Evolutionary conservation across 2,888 invertebrate genomes (phyloP), one percentile per base, ranked within the genome.

Genomic region (Andrena flavipes): DNA sequence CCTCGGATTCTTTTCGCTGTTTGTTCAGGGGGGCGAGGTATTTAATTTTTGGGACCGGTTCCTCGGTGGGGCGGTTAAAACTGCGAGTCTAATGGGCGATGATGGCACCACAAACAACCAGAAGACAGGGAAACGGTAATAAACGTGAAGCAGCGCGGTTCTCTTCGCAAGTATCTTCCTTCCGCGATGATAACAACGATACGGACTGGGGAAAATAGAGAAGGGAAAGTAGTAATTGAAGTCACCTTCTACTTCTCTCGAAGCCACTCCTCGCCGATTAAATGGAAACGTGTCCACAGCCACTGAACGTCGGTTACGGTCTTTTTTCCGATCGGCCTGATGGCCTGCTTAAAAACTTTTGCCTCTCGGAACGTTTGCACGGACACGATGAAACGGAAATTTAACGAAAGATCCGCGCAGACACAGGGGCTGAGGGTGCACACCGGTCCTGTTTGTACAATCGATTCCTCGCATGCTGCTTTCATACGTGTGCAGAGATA

Each of bases 361-460:
- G 78, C 82, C 78, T 79, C 65, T 80, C 67, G 76, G 76, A 60
- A 74, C 74, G 84, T 84, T 80, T 84, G 79, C 82, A 77, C 82
- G 84, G 84, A 82, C 84, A 86, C 82, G 79, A 82, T 73, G 82
- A 86, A 88, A 86, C 87, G 88, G 87, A 85, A 85, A 87, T 85
- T 85, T 78, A 87, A 87, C 88, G 87, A 85, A 89, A 87, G 87
- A 75, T 82, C 88, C 86, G 76, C 70, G 56, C 56, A 23, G 56
- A 73, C 69, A 69, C 72, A 70, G 67, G 75, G 77, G 77, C 48
- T 48, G 79, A 80, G 75, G 80, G 78, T 76, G 78, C 72, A 72
- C 75, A 63, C 51, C 80, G 84, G 64, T 86, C 88, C 81, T 91
- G 91, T 91, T 91, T 91, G 91, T 85, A 88, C 89, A 91, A 91